Evolutionary conservation across 2,888 invertebrate genomes (phyloP).

Genomic region (Pedicia rivosa): DNA sequence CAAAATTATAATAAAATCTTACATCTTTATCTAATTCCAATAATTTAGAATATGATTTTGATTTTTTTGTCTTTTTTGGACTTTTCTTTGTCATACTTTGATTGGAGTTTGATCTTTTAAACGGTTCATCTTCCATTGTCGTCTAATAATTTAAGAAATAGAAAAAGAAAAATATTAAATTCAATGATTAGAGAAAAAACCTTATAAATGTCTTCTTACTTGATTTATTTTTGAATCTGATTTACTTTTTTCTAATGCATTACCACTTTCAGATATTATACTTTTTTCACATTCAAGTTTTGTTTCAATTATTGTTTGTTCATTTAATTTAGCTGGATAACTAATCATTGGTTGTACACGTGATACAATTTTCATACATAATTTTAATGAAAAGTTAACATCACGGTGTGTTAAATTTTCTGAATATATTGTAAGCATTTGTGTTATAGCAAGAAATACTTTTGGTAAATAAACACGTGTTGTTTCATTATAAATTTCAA

Average conservation of each 20-base stretch:
- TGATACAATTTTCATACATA: constrained; percentile 56
- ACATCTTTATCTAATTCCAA: constrained; percentile 36
- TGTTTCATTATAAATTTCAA: constrained; percentile 61
- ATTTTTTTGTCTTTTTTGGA: constrained; percentile 35
- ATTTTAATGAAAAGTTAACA: constrained; percentile 43
- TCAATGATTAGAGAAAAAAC: neutral
- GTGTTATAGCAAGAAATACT: constrained; percentile 49
- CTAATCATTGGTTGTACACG: constrained; percentile 53
- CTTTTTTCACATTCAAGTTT: constrained; percentile 8
- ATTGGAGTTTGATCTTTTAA: constrained; percentile 37
- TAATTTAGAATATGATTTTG: constrained; percentile 38
- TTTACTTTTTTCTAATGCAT: constrained; percentile 43
- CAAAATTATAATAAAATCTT: neutral
- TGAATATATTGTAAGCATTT: constrained; percentile 40
- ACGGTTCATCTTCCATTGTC: constrained; percentile 26
- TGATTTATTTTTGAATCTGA: constrained; percentile 46
- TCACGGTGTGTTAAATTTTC: constrained; percentile 33
- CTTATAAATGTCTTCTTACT: constrained; percentile 17
- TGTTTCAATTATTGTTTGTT: constrained; percentile 7
- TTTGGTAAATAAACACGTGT: constrained; percentile 64
- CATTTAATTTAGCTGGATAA: constrained; percentile 14
- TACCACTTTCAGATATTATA: constrained; percentile 15
- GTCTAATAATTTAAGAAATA: constrained; percentile 1
- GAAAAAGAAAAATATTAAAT: neutral
- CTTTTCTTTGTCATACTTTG: constrained; percentile 31